Evolutionary conservation across 2,797 vertebrate genomes (phyloP).

Genomic region (Rachycentron canadum): DNA sequence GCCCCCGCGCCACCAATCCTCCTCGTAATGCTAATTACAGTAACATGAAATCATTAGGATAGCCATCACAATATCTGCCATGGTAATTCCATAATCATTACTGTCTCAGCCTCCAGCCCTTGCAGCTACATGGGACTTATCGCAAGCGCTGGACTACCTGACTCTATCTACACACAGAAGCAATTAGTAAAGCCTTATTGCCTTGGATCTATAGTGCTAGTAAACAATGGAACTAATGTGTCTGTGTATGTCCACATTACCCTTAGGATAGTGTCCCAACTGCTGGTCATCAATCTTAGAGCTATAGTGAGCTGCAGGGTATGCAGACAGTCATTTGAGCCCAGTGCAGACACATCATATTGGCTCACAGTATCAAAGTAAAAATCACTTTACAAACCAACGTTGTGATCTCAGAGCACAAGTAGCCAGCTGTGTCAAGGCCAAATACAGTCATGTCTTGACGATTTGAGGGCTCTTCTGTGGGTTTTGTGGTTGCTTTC

Average conservation of each 20-base stretch:
- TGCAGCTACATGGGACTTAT: conserved; percentile 39
- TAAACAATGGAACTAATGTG: conserved; percentile 72
- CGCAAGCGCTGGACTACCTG: conserved; percentile 51
- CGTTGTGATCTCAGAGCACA: background rate
- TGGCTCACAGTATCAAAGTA: conserved; percentile 1
- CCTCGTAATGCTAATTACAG: conserved; percentile 76
- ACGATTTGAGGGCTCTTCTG: background rate
- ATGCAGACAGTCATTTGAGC: conserved; percentile 4
- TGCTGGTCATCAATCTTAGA: conserved; percentile 43
- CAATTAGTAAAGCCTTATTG: conserved; percentile 76
- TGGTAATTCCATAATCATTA: conserved; percentile 77
- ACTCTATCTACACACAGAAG: conserved; percentile 52
- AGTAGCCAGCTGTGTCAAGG: background rate
- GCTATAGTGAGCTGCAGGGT: conserved; percentile 12
- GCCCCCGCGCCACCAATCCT: conserved; percentile 41
- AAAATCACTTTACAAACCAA: conserved; percentile 17
- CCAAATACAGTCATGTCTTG: background rate
- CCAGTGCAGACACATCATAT: background rate
- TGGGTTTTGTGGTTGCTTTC: conserved; percentile 17
- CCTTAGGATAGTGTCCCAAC: conserved; percentile 41
- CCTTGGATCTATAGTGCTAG: conserved; percentile 60
- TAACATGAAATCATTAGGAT: conserved; percentile 82
- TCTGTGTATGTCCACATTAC: conserved; percentile 46
- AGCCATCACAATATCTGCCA: conserved; percentile 75
- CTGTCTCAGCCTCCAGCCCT: conserved; percentile 54